A percentile compares a stretch with the other conserved stretches of the same genome.
These are phyloP conservation scores for Hyles vespertilio DNA, from an alignment of 1,140 invertebrate genomes.

Conservation along the genomic window DNA sequence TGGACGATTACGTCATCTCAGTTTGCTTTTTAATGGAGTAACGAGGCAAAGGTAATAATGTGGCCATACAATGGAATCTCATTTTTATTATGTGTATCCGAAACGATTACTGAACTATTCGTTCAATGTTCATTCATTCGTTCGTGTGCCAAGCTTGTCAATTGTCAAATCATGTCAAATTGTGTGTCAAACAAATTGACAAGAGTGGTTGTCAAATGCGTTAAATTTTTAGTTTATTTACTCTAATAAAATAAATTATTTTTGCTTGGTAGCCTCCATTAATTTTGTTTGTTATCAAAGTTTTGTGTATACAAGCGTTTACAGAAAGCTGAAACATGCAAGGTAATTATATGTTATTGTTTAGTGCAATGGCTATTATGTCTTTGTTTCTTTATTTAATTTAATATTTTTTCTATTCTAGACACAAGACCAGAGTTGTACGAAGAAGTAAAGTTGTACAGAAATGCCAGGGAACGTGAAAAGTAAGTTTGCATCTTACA, in stretches of 20 bases:
- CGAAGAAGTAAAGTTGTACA: slow-evolving; percentile 95
- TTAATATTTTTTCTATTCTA: slow-evolving; percentile 21
- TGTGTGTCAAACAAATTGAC: too few relatives aligned
- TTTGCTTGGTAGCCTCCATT: neutral
- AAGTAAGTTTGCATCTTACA: slow-evolving; percentile 78
- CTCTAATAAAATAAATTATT: neutral
- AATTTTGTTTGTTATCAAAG: neutral
- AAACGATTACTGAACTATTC: too few relatives aligned
- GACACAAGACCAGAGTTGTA: slow-evolving; percentile 84
- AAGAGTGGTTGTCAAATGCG: too few relatives aligned
- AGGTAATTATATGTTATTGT: slow-evolving; percentile 19
- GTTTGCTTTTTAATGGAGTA: too few relatives aligned
- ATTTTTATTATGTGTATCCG: too few relatives aligned
- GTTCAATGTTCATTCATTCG: too few relatives aligned
- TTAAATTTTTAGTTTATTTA: too few relatives aligned
- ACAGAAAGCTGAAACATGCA: slow-evolving; percentile 22
- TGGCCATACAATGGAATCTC: too few relatives aligned
- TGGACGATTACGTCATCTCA: slow-evolving; percentile 63
- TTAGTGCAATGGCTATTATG: slow-evolving; percentile 1
- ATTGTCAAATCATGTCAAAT: too few relatives aligned
- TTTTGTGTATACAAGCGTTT: neutral
- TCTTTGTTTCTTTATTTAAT: slow-evolving; percentile 22
- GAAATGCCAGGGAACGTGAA: slow-evolving; percentile 95
- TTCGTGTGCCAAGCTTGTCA: too few relatives aligned
- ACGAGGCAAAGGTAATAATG: too few relatives aligned